phyloP scores from a whole-genome alignment of 2,888 invertebrate genomes.

The Synanthedon vespiformis region DNA sequence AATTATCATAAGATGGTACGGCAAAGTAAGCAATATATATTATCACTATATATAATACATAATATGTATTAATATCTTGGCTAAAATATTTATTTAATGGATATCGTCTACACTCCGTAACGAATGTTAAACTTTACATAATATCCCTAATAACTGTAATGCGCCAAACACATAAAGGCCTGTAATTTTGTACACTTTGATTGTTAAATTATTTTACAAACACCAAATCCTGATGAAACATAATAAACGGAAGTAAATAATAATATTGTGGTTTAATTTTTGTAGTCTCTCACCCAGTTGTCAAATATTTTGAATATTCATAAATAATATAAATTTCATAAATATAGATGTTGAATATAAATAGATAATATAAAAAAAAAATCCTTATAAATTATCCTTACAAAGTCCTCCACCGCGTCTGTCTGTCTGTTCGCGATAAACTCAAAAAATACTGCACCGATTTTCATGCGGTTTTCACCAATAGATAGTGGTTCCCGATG shows the following conservation, averaged over 20 bases:
- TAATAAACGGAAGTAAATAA: constrained; percentile 46
- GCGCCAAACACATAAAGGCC: constrained; percentile 53
- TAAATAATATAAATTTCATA: no score
- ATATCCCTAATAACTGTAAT: constrained; percentile 14
- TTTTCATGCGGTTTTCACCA: no score
- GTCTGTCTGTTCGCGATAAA: no score
- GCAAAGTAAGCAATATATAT: constrained; percentile 53
- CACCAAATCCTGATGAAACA: constrained; percentile 39
- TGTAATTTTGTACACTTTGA: constrained; percentile 66
- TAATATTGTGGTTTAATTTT: constrained; percentile 30
- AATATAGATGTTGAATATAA: no score
- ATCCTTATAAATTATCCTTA: no score
- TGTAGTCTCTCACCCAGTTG: no score
- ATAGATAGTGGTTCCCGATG: no score
- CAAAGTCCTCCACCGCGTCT: no score
- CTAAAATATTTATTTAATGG: constrained; percentile 40
- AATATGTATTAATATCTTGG: constrained; percentile 30
- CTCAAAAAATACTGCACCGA: no score
- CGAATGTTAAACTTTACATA: constrained; percentile 5
- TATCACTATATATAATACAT: constrained; percentile 16
- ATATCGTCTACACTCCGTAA: constrained; percentile 31
- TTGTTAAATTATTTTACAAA: constrained; percentile 56
- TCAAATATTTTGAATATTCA: no score
- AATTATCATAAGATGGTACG: constrained; percentile 39
- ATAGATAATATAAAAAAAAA: no score